Conservation (phyloP, 1,140 invertebrate genomes). For the Nylanderia fulva region DNA sequence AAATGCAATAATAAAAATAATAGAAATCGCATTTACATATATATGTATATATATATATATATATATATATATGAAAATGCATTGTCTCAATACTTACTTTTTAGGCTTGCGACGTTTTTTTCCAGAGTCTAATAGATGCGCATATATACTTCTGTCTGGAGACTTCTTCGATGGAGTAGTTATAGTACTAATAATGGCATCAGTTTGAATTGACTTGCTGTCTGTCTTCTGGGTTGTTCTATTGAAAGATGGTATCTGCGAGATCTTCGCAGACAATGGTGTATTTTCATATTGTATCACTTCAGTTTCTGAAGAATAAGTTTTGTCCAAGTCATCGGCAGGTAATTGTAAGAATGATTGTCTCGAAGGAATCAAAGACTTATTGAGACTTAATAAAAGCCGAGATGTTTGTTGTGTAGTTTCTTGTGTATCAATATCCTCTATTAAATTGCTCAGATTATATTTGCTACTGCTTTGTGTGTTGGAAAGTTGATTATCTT, state of each 20-base stretch:
- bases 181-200: conserved; percentile 47
- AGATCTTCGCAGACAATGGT: conserved; percentile 70
- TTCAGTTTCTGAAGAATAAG: conserved; percentile 67
- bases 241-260: conserved; percentile 62
- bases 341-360: not conserved
- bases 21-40: not conserved
- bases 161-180: conserved; percentile 28
- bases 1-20: conserved; percentile 23
- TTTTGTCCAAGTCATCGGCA: conserved; percentile 67
- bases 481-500: not conserved
- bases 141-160: not conserved
- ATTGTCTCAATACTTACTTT: conserved; percentile 72
- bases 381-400: not conserved
- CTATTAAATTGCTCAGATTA: conserved; percentile 70
- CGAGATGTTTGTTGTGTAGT: not conserved
- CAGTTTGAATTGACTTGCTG: conserved; percentile 16
- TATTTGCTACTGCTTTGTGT: conserved; percentile 53
- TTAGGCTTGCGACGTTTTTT: conserved; percentile 74
- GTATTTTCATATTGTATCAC: not conserved
- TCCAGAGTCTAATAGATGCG: conserved; percentile 45
- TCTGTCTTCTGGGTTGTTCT: not conserved
- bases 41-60: no score
- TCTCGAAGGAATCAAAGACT: not conserved
- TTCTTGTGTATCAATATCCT: conserved; percentile 69
- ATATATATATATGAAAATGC: no score